Percentiles rank a stretch among this genome's conserved stretches.
Evolutionary conservation across 2,113 vertebrate genomes (phyloP).

Genomic region (Anolis sagrei): DNA sequence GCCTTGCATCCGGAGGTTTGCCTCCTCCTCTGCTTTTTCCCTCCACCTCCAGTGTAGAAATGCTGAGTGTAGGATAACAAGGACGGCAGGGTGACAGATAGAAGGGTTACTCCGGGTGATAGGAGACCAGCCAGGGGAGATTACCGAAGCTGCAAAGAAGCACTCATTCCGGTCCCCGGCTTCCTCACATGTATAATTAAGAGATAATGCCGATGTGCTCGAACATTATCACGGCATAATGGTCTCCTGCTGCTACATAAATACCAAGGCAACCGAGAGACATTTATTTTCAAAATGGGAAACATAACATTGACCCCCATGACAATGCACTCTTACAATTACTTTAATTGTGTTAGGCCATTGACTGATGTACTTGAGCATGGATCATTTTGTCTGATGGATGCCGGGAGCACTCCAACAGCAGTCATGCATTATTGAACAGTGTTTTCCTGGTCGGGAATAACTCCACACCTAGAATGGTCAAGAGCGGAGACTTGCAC

Average conservation of each 20-base stretch:
- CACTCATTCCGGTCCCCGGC: conserved; percentile 1
- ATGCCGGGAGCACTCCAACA: conserved; percentile 35
- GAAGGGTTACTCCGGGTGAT: background rate
- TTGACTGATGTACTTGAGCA: background rate
- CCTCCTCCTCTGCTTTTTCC: background rate
- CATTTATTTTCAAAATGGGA: conserved; percentile 45
- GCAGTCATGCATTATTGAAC: conserved; percentile 38
- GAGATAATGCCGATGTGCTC: conserved; percentile 44
- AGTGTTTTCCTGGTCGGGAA: conserved; percentile 47
- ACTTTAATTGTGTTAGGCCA: conserved; percentile 23
- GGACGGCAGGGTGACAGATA: background rate
- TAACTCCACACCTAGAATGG: background rate
- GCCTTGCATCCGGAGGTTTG: no score
- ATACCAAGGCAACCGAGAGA: conserved; percentile 3
- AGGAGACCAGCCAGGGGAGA: background rate
- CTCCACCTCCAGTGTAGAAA: no score
- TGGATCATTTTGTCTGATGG: conserved; percentile 22
- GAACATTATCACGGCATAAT: conserved; percentile 57
- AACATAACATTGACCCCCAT: conserved; percentile 38
- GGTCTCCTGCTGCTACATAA: conserved; percentile 31
- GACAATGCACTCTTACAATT: conserved; percentile 29
- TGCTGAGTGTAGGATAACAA: background rate
- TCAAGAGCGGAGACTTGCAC: background rate
- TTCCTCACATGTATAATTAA: conserved; percentile 50
- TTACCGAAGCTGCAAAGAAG: background rate